A percentile compares a stretch with the other conserved stretches of the same genome.
phyloP scores from a whole-genome alignment of 2,113 vertebrate genomes.

The Callipepla squamata region DNA sequence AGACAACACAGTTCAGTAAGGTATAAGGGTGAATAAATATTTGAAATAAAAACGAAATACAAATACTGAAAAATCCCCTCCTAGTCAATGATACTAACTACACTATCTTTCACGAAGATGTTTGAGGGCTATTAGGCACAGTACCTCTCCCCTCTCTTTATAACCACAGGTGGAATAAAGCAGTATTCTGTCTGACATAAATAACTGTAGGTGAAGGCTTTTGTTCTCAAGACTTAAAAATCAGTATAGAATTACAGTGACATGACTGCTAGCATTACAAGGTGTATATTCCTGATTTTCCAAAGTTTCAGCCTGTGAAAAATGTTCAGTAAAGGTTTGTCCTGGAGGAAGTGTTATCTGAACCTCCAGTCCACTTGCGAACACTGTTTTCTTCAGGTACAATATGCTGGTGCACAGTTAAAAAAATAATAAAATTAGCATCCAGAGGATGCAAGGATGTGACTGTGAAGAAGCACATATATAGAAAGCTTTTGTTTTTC shows the following conservation, averaged over 20 bases:
- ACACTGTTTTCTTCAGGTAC: neutral
- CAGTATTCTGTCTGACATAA: neutral
- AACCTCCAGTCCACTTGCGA: neutral
- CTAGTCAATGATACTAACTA: neutral
- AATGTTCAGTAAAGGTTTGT: neutral
- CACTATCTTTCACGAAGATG: neutral
- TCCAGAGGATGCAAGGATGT: neutral
- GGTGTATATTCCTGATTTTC: neutral
- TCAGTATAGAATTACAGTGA: neutral
- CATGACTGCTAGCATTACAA: neutral
- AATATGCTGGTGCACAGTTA: neutral
- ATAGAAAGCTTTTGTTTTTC: neutral
- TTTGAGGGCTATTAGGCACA: neutral
- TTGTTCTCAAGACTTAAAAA: neutral
- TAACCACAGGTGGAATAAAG: neutral
- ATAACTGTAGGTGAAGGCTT: neutral
- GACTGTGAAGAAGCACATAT: neutral
- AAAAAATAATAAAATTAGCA: neutral
- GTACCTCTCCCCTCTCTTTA: neutral
- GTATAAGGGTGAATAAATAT: neutral
- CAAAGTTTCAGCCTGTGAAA: neutral
- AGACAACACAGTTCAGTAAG: neutral
- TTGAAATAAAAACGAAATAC: conserved; percentile 41
- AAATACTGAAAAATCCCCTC: conserved; percentile 9
- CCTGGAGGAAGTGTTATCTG: neutral